A percentile compares a stretch with the other conserved stretches of the same genome.
These are phyloP conservation scores for Cheilinus undulatus DNA, from an alignment of 2,113 vertebrate genomes.

Conservation along the genomic window DNA sequence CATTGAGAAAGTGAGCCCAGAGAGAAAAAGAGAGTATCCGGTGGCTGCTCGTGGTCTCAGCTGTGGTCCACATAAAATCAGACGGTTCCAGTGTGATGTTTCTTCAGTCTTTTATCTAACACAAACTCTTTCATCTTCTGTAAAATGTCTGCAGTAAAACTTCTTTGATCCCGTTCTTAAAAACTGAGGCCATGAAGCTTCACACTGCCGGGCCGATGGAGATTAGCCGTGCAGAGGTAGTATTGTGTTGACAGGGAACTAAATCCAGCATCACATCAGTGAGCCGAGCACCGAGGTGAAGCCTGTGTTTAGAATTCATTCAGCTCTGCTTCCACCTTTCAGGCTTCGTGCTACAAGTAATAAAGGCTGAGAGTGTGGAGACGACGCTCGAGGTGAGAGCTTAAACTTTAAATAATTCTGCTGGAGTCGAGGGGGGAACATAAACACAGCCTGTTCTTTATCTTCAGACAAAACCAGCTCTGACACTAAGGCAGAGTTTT, in stretches of 20 bases:
- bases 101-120: constrained; percentile 21
- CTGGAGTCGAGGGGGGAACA: constrained; percentile 10
- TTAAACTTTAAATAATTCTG: constrained; percentile 13
- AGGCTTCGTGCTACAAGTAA: constrained; percentile 8
- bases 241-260: constrained; percentile 16
- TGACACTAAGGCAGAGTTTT: not conserved
- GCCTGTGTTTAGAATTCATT: constrained; percentile 20
- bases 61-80: constrained; percentile 15
- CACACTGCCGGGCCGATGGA: constrained; percentile 9
- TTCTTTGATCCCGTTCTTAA: constrained; percentile 38
- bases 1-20: not conserved
- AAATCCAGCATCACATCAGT: constrained; percentile 30
- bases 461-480: not conserved
- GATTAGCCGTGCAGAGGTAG: not conserved
- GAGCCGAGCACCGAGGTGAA: constrained; percentile 12
- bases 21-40: no score
- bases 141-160: constrained; percentile 40
- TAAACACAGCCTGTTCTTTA: constrained; percentile 4
- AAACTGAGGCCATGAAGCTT: constrained; percentile 12
- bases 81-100: constrained; percentile 11
- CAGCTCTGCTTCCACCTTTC: constrained; percentile 8
- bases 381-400: not conserved
- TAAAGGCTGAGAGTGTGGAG: constrained; percentile 7
- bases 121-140: constrained; percentile 59
- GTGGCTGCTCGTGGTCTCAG: not conserved